Percentiles rank a stretch among this genome's conserved stretches.
These are phyloP conservation scores for Acrobasis repandana DNA, from an alignment of 2,888 invertebrate genomes.

Conservation along the genomic window DNA sequence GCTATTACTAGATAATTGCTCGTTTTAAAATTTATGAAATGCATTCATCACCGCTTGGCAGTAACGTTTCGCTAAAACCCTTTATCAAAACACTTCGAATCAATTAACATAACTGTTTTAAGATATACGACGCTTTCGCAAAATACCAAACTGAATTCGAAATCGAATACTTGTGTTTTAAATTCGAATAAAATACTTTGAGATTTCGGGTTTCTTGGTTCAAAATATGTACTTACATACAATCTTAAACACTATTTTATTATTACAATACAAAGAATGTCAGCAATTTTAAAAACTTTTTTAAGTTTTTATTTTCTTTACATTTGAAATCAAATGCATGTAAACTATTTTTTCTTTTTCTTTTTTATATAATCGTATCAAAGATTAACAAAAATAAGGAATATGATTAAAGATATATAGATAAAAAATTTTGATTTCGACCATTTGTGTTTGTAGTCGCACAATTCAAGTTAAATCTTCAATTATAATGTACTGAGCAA, in stretches of 20 bases:
- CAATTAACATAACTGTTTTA: constrained; percentile 14
- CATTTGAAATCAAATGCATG: no score
- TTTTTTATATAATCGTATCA: no score
- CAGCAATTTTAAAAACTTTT: no score
- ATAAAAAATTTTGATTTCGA: background rate
- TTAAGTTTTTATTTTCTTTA: no score
- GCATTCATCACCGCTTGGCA: constrained; percentile 53
- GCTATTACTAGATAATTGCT: constrained; percentile 62
- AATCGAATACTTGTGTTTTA: constrained; percentile 6
- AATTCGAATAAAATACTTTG: background rate
- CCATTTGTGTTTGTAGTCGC: background rate
- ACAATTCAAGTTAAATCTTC: background rate
- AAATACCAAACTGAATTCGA: constrained; percentile 13
- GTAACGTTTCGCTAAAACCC: constrained; percentile 33
- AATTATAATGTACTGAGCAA: constrained; percentile 9
- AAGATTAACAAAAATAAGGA: no score
- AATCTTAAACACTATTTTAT: background rate
- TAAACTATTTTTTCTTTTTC: no score
- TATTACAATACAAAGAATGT: no score
- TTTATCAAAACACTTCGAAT: constrained; percentile 31
- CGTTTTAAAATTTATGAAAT: constrained; percentile 60
- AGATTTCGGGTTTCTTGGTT: background rate
- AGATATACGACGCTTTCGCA: constrained; percentile 11
- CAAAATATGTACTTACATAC: background rate
- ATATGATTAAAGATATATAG: no score